Evolutionary conservation across 1,140 invertebrate genomes (phyloP).

Genomic region (Tyrophagus putrescentiae): DNA sequence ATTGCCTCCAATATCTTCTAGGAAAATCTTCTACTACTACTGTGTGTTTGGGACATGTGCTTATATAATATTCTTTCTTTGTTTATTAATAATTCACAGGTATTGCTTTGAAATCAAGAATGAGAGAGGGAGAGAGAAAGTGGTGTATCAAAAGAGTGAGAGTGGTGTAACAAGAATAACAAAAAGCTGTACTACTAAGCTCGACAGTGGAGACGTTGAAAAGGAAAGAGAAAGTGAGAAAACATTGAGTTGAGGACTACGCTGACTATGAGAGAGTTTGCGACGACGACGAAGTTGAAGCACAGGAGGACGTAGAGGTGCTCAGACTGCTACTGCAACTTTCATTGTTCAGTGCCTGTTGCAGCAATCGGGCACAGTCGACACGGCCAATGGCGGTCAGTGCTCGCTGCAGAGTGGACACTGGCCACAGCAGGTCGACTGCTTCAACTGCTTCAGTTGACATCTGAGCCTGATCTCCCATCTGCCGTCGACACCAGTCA

Average conservation of each 20-base stretch:
- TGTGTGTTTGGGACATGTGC: no score
- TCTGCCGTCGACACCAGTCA: no score
- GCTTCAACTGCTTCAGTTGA: no score
- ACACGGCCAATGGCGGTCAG: conserved; percentile 9
- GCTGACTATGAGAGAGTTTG: not conserved
- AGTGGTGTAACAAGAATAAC: not conserved
- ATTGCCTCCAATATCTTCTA: conserved; percentile 34
- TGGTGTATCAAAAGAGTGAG: not conserved
- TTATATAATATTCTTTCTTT: no score
- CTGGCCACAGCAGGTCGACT: no score
- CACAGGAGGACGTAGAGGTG: not conserved
- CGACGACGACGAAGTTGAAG: not conserved
- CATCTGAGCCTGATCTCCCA: no score
- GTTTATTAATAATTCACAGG: no score
- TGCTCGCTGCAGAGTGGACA: not conserved
- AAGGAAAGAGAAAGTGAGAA: no score
- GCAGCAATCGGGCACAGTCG: conserved; percentile 11
- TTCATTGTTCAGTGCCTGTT: no score
- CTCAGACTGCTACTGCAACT: not conserved
- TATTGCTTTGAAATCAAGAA: no score
- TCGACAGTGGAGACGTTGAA: no score
- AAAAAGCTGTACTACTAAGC: not conserved
- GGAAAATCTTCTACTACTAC: not conserved
- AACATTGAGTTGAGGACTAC: no score
- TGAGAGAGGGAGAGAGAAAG: not conserved